A percentile compares a stretch with the other conserved stretches of the same genome.
Evolutionary conservation across 2,888 invertebrate species (phyloP).

Genomic region (Julus scandinavius): DNA sequence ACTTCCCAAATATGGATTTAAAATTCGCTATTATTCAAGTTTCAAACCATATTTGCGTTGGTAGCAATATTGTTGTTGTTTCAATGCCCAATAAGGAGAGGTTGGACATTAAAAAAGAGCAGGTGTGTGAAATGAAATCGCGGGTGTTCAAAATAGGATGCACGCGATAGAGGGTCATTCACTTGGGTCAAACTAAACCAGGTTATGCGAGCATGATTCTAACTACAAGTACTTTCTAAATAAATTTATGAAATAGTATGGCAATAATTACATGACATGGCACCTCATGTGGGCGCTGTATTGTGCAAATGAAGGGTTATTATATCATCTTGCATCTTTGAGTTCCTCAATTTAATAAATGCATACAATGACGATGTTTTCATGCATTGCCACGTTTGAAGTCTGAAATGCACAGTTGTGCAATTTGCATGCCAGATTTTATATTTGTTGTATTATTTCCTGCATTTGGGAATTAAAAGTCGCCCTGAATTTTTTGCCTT

Average conservation of each 20-base stretch:
- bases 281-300: background rate
- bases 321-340: background rate
- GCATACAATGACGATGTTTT: background rate
- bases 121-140: background rate
- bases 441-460: background rate
- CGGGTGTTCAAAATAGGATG: constrained; percentile 3
- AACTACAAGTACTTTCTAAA: background rate
- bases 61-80: background rate
- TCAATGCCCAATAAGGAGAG: background rate
- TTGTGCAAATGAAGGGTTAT: background rate
- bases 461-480: background rate
- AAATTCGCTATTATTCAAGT: too few species aligned
- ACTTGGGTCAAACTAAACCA: constrained; percentile 3
- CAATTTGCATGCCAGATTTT: background rate
- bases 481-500: too few species aligned
- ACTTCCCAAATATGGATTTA: too few species aligned
- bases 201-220: background rate
- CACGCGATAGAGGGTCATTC: background rate
- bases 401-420: background rate
- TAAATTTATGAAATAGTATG: background rate
- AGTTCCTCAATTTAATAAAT: background rate
- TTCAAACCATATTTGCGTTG: background rate
- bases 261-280: background rate
- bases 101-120: background rate
- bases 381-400: background rate